These are phyloP conservation scores for Phalera bucephala DNA, from an alignment of 2,888 invertebrate genomes.

Conservation along the genomic window DNA sequence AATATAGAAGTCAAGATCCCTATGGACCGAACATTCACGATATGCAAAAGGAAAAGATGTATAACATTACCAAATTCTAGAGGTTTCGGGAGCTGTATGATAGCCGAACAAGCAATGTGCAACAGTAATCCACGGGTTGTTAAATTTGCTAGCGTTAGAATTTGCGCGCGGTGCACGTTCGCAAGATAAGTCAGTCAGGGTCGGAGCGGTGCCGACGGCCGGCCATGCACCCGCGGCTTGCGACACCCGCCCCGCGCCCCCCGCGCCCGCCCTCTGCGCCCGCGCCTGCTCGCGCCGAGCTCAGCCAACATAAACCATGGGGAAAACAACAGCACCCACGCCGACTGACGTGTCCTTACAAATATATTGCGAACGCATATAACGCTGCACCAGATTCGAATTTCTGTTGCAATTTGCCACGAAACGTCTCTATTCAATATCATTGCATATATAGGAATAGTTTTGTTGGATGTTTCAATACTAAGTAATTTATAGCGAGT, in stretches of 20 bases:
- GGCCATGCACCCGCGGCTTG: conserved; percentile 78
- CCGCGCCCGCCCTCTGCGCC: conserved; percentile 26
- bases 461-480: no score
- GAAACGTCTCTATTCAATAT: conserved; percentile 9
- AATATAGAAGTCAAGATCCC: not conserved
- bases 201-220: conserved; percentile 80
- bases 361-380: conserved; percentile 47
- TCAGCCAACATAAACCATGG: conserved; percentile 49
- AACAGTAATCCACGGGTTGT: conserved; percentile 60
- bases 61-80: not conserved
- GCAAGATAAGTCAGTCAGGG: conserved; percentile 83
- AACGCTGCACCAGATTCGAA: conserved; percentile 46
- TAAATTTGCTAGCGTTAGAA: conserved; percentile 77
- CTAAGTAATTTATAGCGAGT: no score
- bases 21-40: not conserved
- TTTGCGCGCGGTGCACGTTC: conserved; percentile 80
- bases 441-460: no score
- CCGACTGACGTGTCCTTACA: conserved; percentile 49
- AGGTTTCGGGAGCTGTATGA: conserved; percentile 7
- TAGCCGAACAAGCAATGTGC: no score
- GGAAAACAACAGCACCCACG: conserved; percentile 61
- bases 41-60: not conserved
- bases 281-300: conserved; percentile 32
- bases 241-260: conserved; percentile 54
- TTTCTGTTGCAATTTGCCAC: conserved; percentile 33